Conservation (phyloP, 2,113 vertebrate species). For the Centrocercus urophasianus region DNA sequence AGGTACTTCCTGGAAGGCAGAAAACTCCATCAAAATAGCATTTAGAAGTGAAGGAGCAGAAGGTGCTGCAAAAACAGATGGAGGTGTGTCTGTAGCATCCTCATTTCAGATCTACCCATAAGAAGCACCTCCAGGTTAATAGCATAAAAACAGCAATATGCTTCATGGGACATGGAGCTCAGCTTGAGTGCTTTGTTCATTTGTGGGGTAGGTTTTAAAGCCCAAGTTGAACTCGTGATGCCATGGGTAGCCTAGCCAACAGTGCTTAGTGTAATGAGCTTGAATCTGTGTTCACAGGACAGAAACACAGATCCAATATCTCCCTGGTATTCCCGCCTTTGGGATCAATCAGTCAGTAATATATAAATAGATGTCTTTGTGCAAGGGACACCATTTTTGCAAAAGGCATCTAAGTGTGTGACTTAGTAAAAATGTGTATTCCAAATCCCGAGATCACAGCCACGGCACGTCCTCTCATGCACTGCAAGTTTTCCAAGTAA, state of each 20-base stretch:
- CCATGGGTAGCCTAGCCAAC: neutral
- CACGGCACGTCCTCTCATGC: fast-evolving
- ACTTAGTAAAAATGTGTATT: neutral
- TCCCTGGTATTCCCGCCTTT: neutral
- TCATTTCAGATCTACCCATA: neutral
- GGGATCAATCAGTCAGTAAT: neutral
- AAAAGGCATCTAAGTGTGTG: neutral
- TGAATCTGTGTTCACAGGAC: fast-evolving
- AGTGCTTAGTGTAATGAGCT: neutral
- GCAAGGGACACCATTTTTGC: neutral
- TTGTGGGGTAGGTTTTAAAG: neutral
- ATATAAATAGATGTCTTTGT: neutral
- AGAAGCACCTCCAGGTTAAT: neutral
- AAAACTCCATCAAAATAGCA: neutral
- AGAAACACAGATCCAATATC: neutral
- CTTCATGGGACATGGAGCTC: neutral
- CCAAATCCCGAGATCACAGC: neutral
- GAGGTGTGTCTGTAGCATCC: neutral
- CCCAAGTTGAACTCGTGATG: neutral
- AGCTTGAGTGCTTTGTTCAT: neutral
- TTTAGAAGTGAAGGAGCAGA: neutral
- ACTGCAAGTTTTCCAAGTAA: neutral
- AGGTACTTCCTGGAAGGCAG: neutral
- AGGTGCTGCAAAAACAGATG: neutral
- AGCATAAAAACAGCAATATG: neutral